Percentiles rank a stretch among this genome's conserved stretches.
These are phyloP conservation scores for Noctua comes DNA, from an alignment of 2,888 invertebrate genomes.

Conservation along the genomic window DNA sequence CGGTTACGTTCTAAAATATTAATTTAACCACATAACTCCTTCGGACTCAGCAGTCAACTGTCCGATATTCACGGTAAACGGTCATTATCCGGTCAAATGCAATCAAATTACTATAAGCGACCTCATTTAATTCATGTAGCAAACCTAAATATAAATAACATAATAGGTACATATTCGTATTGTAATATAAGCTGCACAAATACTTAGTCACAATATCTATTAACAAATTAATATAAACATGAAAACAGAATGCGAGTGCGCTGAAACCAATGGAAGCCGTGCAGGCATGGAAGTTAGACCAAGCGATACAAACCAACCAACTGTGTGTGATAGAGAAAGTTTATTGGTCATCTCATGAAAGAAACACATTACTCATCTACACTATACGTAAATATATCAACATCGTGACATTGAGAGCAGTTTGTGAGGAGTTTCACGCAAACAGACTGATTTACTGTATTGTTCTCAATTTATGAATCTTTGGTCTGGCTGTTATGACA, in stretches of 20 bases:
- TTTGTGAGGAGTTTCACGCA: conserved; percentile 32
- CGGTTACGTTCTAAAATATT: not conserved
- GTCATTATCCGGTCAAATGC: conserved; percentile 15
- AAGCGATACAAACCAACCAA: conserved; percentile 72
- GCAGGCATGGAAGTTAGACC: conserved; percentile 77
- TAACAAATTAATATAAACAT: conserved; percentile 50
- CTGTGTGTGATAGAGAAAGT: conserved; percentile 61
- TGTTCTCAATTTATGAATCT: conserved; percentile 25
- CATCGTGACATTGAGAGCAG: conserved; percentile 23
- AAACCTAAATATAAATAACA: conserved; percentile 28
- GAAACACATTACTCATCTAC: conserved; percentile 76
- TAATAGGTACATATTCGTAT: conserved; percentile 10
- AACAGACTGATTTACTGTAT: conserved; percentile 29
- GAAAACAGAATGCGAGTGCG: conserved; percentile 69
- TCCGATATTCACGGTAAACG: conserved; percentile 22
- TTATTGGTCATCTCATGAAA: conserved; percentile 56
- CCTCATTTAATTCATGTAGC: conserved; percentile 17
- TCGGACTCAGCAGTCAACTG: conserved; percentile 15
- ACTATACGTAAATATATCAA: conserved; percentile 66
- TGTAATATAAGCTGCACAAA: conserved; percentile 51
- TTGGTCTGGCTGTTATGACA: not conserved
- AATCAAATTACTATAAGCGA: conserved; percentile 22
- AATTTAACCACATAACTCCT: conserved; percentile 18
- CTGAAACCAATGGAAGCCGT: conserved; percentile 79
- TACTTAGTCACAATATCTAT: conserved; percentile 62